phyloP scores from a whole-genome alignment of 2,797 vertebrate genomes.

The Gymnocypris eckloni region DNA sequence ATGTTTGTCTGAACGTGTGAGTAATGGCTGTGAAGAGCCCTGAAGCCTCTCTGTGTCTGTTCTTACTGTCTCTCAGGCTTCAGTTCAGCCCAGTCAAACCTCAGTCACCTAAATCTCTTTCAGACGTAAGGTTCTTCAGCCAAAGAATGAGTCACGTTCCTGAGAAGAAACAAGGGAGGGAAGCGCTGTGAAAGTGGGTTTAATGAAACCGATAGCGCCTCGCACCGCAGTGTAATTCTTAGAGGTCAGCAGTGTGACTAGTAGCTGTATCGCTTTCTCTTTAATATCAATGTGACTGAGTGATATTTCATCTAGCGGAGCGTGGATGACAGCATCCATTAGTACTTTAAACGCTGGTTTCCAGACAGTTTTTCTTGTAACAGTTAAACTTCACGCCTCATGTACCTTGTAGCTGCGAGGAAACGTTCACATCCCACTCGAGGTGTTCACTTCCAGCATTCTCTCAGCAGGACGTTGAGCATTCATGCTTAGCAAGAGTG shows the following conservation, averaged over 20 bases:
- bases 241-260: not conserved
- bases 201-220: not conserved
- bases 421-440: not conserved
- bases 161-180: not conserved
- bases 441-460: not conserved
- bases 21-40: constrained; percentile 21
- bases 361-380: not conserved
- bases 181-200: not conserved
- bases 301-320: constrained; percentile 4
- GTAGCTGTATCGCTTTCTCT: constrained; percentile 14
- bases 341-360: constrained; percentile 16
- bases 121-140: not conserved
- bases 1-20: constrained; percentile 12
- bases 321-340: not conserved
- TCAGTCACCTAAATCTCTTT: constrained; percentile 43
- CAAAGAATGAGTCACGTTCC: constrained; percentile 36
- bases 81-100: constrained; percentile 24
- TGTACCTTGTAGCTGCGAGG: constrained; percentile 14
- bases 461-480: not conserved
- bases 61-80: not conserved
- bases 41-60: constrained; percentile 22
- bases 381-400: not conserved
- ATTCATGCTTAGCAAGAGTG: not conserved
- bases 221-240: not conserved
- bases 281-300: not conserved